These are phyloP conservation scores for Deilephila elpenor DNA, from an alignment of 2,888 invertebrate species.

Conservation along the genomic window DNA sequence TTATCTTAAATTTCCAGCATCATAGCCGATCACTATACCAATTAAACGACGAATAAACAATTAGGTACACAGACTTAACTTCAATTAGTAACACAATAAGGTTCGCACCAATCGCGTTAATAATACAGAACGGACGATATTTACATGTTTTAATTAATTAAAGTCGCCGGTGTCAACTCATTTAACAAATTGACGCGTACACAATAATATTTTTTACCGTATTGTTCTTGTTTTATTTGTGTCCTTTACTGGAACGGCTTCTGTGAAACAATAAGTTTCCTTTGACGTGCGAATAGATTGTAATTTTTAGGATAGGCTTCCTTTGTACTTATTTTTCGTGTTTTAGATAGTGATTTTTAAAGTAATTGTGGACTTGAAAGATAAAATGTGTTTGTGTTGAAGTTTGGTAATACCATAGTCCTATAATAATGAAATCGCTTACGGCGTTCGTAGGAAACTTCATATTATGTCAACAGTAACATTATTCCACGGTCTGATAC, in stretches of 20 bases:
- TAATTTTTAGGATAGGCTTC: neutral
- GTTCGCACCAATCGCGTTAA: slow-evolving; percentile 14
- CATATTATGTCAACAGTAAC: too few species aligned
- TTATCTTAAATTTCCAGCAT: too few species aligned
- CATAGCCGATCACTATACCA: too few species aligned
- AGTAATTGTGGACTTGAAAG: too few species aligned
- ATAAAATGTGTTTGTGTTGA: too few species aligned
- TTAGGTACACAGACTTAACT: neutral
- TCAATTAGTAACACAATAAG: slow-evolving; percentile 9
- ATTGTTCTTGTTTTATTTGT: slow-evolving; percentile 15
- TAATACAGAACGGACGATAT: neutral
- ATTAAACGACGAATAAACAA: neutral
- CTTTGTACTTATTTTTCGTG: neutral
- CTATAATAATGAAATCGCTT: too few species aligned
- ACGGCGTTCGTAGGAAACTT: too few species aligned
- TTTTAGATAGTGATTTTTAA: neutral
- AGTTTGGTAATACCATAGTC: too few species aligned
- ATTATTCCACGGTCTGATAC: too few species aligned
- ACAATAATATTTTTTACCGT: slow-evolving; percentile 28
- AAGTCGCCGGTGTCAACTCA: slow-evolving; percentile 23
- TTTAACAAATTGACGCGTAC: slow-evolving; percentile 24
- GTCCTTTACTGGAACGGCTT: slow-evolving; percentile 6
- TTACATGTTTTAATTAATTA: slow-evolving; percentile 30
- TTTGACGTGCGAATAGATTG: neutral
- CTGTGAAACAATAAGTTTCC: neutral